A percentile compares a stretch with the other conserved stretches of the same genome.
phyloP scores from a whole-genome alignment of 2,797 vertebrate genomes.

The Pangasius djambal region DNA sequence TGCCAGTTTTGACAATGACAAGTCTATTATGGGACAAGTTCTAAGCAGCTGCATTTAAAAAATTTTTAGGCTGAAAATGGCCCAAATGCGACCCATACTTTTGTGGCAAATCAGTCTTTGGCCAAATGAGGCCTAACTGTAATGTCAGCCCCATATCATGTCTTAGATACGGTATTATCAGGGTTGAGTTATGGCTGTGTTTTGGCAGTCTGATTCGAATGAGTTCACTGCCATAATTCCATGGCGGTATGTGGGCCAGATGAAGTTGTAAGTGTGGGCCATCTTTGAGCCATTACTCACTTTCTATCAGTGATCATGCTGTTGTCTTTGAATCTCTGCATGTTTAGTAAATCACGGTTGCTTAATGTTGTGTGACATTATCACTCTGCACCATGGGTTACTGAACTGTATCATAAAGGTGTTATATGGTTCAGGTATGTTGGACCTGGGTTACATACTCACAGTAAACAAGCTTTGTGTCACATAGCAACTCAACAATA shows the following conservation, averaged over 20 bases:
- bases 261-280: background rate
- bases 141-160: background rate
- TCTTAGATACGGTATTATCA: background rate
- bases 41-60: background rate
- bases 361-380: constrained; percentile 51
- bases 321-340: constrained; percentile 1
- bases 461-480: background rate
- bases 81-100: background rate
- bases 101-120: background rate
- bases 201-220: background rate
- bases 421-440: background rate
- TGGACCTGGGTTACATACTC: background rate
- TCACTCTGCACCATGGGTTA: constrained; percentile 39
- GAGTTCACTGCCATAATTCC: background rate
- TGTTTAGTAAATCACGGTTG: background rate
- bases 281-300: background rate
- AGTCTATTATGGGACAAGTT: background rate
- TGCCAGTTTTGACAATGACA: background rate
- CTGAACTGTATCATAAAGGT: constrained; percentile 33
- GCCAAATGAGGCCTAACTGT: background rate
- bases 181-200: background rate
- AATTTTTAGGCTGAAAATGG: background rate
- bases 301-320: background rate
- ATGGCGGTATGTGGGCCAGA: background rate
- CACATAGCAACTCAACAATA: constrained; percentile 46